Conservation (phyloP, 2,797 vertebrate genomes). For the Catostomus latipinnis region DNA sequence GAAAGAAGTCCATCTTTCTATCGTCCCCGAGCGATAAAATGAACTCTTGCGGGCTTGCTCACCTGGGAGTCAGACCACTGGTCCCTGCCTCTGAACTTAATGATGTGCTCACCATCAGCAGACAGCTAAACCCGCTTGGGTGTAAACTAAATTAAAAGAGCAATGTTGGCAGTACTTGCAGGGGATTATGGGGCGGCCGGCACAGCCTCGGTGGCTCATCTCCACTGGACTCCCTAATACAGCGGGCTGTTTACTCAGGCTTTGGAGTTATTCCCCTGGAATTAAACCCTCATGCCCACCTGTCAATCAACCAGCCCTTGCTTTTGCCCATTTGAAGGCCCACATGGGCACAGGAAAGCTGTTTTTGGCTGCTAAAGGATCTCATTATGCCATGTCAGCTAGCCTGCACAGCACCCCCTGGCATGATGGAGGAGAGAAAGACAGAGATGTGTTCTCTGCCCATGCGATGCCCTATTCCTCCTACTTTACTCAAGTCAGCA, state of each 20-base stretch:
- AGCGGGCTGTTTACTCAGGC: conserved; percentile 70
- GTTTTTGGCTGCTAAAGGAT: conserved; percentile 19
- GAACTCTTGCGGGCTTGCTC: conserved; percentile 41
- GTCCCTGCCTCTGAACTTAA: conserved; percentile 47
- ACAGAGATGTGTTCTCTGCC: too few relatives aligned
- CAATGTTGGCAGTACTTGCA: conserved; percentile 48
- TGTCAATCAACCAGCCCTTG: conserved; percentile 67
- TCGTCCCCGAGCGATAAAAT: conserved; percentile 15
- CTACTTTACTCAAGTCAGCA: not conserved
- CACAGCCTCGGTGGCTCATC: conserved; percentile 41
- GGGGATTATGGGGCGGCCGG: conserved; percentile 49
- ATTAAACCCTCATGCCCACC: conserved; percentile 73
- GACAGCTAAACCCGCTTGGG: conserved; percentile 52
- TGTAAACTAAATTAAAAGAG: conserved; percentile 64
- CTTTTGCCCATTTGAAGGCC: conserved; percentile 25
- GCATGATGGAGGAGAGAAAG: too few relatives aligned
- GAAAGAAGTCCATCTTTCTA: not conserved
- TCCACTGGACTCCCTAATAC: conserved; percentile 60
- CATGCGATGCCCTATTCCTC: too few relatives aligned
- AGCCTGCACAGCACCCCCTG: not conserved
- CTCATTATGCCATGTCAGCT: conserved; percentile 6
- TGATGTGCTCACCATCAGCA: conserved; percentile 48
- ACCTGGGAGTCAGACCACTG: conserved; percentile 27
- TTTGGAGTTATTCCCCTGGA: conserved; percentile 70
- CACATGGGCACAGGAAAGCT: conserved; percentile 25